Evolutionary conservation across 2,797 vertebrate genomes (phyloP), one percentile per base, ranked within the genome.

Genomic region (Acanthopagrus latus): DNA sequence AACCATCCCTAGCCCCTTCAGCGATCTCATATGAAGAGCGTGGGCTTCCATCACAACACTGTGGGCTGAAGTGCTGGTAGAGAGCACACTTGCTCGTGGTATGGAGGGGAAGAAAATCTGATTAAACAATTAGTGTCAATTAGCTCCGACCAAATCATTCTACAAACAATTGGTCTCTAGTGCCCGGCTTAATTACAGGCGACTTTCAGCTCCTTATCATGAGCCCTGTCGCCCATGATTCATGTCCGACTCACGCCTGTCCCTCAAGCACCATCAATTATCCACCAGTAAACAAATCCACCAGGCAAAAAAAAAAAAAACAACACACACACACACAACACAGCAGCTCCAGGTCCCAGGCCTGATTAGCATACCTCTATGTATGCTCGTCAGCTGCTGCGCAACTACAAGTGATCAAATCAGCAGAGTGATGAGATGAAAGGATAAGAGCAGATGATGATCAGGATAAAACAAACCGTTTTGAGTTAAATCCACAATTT

Each of bases 71-170:
- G 82, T 87, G 88, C 88, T 80, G 77, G 69, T 70, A 62, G 85
- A 62, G 84, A 88, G 83, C 81, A 66, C 86, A 77, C 91, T 93
- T 91, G 88, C 89, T 89, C 88, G 89, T 92, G 90, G 92, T 89
- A 91, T 91, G 73, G 86, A 92, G 93, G 95, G 96, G 95, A 96
- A 96, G 96, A 97, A 99, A 98, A 97, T 98, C 97, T 96, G 97
- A 98, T 98, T 98, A 98, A 99, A 98, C 97, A 98, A 99, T 99
- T 99, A 99, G 96, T 97, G 97, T 97, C 97, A 99, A 99, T 99
- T 99, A 99, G 97, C 97, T 94, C 94, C 94, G 94, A 97, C 96
- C 97, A 97, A 97, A 98, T 97, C 96, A 97, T 97, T 97, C 96
- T 89, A 93, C 96, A 98, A 98, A 99, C 97, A 99, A 98, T 97